A percentile compares a stretch with the other conserved stretches of the same genome.
Evolutionary conservation across 2,113 vertebrate species (phyloP).

Genomic region (Sprattus sprattus): DNA sequence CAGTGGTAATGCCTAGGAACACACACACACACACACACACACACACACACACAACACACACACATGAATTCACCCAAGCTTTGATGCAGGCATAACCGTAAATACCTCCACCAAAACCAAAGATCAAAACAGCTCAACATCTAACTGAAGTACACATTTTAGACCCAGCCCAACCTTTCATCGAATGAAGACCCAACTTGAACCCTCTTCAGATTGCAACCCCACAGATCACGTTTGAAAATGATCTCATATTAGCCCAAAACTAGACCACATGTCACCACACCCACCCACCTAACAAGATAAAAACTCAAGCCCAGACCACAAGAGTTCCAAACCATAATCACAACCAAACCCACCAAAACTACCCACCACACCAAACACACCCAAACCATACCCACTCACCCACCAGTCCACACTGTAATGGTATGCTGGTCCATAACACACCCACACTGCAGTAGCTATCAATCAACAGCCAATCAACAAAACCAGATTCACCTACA

Average conservation of each 20-base stretch:
- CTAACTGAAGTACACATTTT: neutral
- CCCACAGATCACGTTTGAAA: neutral
- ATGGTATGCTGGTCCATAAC: neutral
- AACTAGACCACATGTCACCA: neutral
- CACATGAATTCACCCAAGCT: neutral
- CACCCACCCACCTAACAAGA: neutral
- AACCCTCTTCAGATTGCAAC: neutral
- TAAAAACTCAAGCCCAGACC: neutral
- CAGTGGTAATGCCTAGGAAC: slow-evolving; percentile 6
- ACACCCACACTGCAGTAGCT: neutral
- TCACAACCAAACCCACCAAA: neutral
- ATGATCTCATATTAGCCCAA: neutral
- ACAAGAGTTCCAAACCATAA: neutral
- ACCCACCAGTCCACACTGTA: too few species aligned
- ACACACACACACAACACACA: neutral
- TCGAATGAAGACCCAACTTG: neutral
- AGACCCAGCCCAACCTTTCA: neutral
- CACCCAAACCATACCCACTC: neutral
- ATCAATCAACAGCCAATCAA: neutral
- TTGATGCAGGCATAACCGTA: neutral
- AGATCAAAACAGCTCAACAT: neutral
- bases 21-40: neutral
- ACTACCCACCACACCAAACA: neutral
- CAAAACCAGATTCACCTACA: neutral
- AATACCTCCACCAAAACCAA: neutral